Percentiles rank a stretch among this genome's conserved stretches.
phyloP scores from a whole-genome alignment of 2,888 invertebrate species.

The Chrysolina oricalcia region DNA sequence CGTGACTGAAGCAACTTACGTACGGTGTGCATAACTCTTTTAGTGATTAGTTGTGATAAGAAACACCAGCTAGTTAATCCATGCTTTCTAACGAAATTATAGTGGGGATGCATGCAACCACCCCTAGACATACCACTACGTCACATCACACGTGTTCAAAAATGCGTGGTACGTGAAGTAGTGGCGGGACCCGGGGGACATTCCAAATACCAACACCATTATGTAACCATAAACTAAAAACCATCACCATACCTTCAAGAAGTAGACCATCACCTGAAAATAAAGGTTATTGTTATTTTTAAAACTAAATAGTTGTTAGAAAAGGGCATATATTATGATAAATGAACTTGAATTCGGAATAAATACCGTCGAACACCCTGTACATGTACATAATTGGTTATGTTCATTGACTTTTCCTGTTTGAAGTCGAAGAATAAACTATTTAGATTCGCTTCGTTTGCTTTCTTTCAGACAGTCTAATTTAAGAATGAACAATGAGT shows the following conservation, averaged over 20 bases:
- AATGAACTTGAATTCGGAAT: too few species aligned
- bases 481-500: too few species aligned
- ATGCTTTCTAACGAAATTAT: neutral
- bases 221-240: constrained; percentile 8
- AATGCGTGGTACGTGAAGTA: constrained; percentile 68
- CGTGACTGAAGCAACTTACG: too few species aligned
- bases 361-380: too few species aligned
- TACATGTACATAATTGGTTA: too few species aligned
- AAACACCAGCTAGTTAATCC: neutral
- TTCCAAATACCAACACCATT: constrained; percentile 36
- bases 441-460: too few species aligned
- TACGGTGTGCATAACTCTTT: neutral
- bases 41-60: neutral
- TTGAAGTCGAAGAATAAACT: too few species aligned
- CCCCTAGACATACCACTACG: constrained; percentile 71
- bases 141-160: constrained; percentile 69
- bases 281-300: neutral
- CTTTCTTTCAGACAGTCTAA: too few species aligned
- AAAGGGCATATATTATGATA: neutral
- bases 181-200: constrained; percentile 67
- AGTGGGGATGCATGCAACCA: constrained; percentile 55
- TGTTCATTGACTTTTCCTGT: too few species aligned
- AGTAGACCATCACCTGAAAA: constrained; percentile 6
- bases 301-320: neutral
- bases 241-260: constrained; percentile 9